Evolutionary conservation across 2,797 vertebrate species (phyloP), one percentile per base, ranked within the genome.

Genomic region (Poecilia picta): DNA sequence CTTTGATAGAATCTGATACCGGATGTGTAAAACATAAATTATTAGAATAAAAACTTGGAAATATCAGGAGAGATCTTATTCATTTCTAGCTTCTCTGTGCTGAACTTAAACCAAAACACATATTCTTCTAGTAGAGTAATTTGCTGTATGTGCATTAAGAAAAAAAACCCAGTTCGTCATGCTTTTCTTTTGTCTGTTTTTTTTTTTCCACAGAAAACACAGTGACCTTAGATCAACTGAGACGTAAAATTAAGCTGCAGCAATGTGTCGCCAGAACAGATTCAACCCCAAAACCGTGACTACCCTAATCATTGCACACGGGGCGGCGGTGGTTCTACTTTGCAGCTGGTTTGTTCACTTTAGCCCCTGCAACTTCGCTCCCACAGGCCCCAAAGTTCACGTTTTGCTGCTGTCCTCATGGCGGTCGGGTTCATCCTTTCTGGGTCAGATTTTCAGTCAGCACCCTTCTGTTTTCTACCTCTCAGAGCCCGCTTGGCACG

Each of bases 361-460:
- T 4, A 13, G 80, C n/a, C 82, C 93, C 15, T 94, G 92, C 12
- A 64, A 81, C 31, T 76, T 78, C 1, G 6, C 93, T 28, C 93
- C 94, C 0, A 1, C 90, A 1, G 72, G 80, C 6, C 89, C 89
- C 5, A 98, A 95, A 71, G 97, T 97, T 15, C 98, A 99, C 1
- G 85, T 99, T 74, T 95, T 99, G 45, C 94, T 99, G 86, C 87
- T 99, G 59, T 99, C 98, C 0, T 98, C 98, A 0, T 99, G 98
- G 98, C 92, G 98, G 2, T 99, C 98, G 0, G 98, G 98, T 64
- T 99, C 98, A 0, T 99, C 98, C 55, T 98, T 99, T 62, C 87
- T 98, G 1, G 98, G 98, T 41, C 98, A 99, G 33, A 96, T 98
- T 72, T 99, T 99, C 92, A 98, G 95, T 86, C 97, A 99, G 90